These are phyloP conservation scores for Dermatemys mawii DNA, from an alignment of 2,113 vertebrate genomes.

Conservation along the genomic window DNA sequence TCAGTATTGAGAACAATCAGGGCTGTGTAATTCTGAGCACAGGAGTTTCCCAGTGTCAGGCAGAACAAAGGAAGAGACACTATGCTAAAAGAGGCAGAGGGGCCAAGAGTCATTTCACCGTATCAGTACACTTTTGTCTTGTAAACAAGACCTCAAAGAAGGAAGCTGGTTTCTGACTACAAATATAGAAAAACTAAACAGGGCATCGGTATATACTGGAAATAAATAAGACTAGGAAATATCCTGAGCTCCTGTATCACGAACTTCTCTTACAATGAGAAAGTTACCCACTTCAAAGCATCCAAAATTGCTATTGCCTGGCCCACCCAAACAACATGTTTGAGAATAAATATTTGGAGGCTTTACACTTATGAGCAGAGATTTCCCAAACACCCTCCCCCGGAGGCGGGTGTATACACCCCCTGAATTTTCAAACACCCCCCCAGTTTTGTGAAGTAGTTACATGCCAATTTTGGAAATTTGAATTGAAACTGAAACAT, in stretches of 20 bases:
- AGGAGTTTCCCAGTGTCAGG: not conserved
- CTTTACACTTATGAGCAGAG: too few relatives aligned
- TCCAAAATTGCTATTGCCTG: not conserved
- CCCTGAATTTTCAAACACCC: too few relatives aligned
- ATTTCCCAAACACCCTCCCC: too few relatives aligned
- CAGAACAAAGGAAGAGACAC: not conserved
- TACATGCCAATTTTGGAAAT: too few relatives aligned
- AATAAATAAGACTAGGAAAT: not conserved
- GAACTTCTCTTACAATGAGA: not conserved
- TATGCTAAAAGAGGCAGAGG: not conserved
- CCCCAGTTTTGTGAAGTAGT: too few relatives aligned
- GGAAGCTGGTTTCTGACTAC: not conserved
- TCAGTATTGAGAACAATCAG: not conserved
- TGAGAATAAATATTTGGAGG: not conserved
- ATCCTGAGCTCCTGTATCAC: not conserved
- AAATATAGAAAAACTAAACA: not conserved
- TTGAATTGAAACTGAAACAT: too few relatives aligned
- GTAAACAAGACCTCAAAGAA: not conserved
- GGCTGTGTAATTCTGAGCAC: accelerated
- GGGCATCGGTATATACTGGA: accelerated
- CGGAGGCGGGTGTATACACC: too few relatives aligned
- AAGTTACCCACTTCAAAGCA: not conserved
- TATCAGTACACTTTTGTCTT: not conserved
- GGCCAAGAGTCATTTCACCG: accelerated
- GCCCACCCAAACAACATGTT: not conserved